Evolutionary conservation across 2,888 invertebrate species (phyloP).

Genomic region (Dromius quadrimaculatus): DNA sequence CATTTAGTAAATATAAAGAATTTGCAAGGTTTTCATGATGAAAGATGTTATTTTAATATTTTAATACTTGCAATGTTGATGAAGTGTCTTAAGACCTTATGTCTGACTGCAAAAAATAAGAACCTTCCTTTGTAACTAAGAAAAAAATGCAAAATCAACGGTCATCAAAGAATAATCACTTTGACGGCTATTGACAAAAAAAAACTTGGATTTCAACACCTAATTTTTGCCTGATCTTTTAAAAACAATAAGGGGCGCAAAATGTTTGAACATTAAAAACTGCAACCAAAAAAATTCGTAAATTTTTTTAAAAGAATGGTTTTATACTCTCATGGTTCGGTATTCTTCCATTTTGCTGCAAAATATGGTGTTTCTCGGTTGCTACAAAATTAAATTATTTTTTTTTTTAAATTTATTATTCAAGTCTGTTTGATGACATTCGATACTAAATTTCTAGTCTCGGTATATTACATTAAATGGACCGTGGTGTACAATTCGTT

Average conservation of each 20-base stretch:
- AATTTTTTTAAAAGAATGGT: constrained; percentile 60
- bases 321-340: constrained; percentile 50
- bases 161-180: constrained; percentile 57
- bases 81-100: constrained; percentile 67
- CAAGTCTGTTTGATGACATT: constrained; percentile 29
- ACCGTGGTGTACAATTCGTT: constrained; percentile 48
- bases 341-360: constrained; percentile 45
- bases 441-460: constrained; percentile 13
- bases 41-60: constrained; percentile 54
- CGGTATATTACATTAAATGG: constrained; percentile 32
- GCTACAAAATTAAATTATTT: constrained; percentile 5
- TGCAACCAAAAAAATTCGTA: constrained; percentile 65
- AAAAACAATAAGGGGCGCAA: constrained; percentile 51
- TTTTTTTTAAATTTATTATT: constrained; percentile 35
- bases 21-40: constrained; percentile 56
- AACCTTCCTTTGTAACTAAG: constrained; percentile 63
- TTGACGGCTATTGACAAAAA: constrained; percentile 61
- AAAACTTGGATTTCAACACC: constrained; percentile 65
- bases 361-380: constrained; percentile 31
- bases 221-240: constrained; percentile 60
- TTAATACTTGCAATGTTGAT: constrained; percentile 59
- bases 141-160: constrained; percentile 62
- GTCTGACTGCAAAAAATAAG: constrained; percentile 66
- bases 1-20: constrained; percentile 57
- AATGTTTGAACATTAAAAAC: constrained; percentile 57